Base-by-base conservation (phyloP, 2,888 invertebrate species). In the Dendrolimus houi region DNA sequence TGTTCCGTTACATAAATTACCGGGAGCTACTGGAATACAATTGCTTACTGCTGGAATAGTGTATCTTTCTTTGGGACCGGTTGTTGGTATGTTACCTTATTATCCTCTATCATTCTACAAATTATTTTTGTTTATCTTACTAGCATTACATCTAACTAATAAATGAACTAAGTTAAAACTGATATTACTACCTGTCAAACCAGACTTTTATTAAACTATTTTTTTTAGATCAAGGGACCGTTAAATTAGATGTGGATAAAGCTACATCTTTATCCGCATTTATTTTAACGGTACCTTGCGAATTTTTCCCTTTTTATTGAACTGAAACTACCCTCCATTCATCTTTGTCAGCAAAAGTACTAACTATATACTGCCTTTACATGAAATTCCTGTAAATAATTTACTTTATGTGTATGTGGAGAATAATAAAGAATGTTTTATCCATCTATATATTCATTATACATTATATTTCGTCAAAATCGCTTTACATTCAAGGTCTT, bases 1-100 rank as follows among this genome's bases (percentile, higher is more conserved):
- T 70, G 95, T 95, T 53, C 93, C 95, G 0, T 72, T 95, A 12
- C 92, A 93, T 62, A 92, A 94, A 59, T 73, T 95, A 59, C 94
- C 95, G 0, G 94, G 94, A 9, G 95, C 95, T 2, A 92, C 94
- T 0, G 95, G 95, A 0, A 82, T 95, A 55, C 95, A 95, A 71
- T 77, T 95, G 52, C 81, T 95, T 9, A 92, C 93, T 55, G 93
- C 94, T 66, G 95, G 95, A 1, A 75, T 94, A 6, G 91, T 93
- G 10, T 93, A 93, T 59, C 75, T 94, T 6, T 61, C 83, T 0
- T 73, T 94, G 40, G 95, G 94, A 54, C 95, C 95, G 41, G 71
- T 94, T 65, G 93, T 95, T 42, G 95, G 94, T 94, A 77, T 83
- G 87, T 12, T 47, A 29, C 29, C 29, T 29, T 29, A 47, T 10